These are phyloP conservation scores for Sturnira hondurensis DNA, from an alignment of 2,113 vertebrate genomes.

Conservation along the genomic window DNA sequence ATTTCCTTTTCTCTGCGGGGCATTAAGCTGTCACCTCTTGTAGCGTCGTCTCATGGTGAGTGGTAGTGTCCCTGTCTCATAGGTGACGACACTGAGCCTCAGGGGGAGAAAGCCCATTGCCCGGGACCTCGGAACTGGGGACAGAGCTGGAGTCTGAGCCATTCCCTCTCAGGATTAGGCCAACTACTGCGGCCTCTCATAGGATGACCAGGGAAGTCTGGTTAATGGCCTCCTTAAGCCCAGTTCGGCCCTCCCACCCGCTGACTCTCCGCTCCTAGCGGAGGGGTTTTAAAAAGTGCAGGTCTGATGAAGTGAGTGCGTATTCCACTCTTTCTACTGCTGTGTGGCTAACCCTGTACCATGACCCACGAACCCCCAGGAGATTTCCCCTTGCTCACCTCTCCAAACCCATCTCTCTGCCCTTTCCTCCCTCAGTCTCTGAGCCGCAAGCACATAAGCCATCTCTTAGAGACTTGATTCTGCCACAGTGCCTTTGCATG, in stretches of 20 bases:
- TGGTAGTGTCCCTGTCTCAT: neutral
- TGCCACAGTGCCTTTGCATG: neutral
- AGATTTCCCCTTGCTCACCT: neutral
- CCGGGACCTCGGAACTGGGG: neutral
- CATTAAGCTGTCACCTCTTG: neutral
- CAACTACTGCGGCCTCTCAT: neutral
- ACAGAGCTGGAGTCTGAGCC: neutral
- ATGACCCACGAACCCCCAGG: neutral
- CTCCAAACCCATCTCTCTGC: neutral
- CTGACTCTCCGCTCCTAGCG: fast-evolving
- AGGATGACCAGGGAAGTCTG: neutral
- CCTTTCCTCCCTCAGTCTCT: neutral
- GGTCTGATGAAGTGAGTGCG: too few relatives aligned
- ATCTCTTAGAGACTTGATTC: neutral
- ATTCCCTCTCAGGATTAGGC: neutral
- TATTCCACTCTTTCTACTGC: neutral
- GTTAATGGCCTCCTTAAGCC: neutral
- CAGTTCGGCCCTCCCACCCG: neutral
- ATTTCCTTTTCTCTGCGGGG: neutral
- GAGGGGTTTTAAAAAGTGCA: neutral
- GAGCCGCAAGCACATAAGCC: neutral
- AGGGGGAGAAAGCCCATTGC: neutral
- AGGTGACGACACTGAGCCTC: neutral
- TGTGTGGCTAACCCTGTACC: neutral
- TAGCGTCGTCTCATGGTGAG: neutral